Evolutionary conservation across 2,888 invertebrate species (phyloP), one percentile per base, ranked within the genome.

Genomic region (Lydus trimaculatus): DNA sequence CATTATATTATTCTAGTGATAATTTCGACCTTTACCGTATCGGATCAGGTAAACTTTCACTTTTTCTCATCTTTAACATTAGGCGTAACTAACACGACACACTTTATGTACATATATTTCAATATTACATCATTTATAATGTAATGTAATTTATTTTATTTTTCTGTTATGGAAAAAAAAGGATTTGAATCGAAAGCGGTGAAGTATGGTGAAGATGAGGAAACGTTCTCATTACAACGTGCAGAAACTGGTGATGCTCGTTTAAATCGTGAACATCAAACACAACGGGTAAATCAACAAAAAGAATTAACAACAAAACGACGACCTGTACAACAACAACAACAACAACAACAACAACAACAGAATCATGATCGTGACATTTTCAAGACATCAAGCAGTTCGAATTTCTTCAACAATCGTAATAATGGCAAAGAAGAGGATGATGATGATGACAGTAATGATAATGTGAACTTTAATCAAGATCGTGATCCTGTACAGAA

Each of bases 1-100:
- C 94, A 58, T 87, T 94, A 76, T 94, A 92, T 86, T 91, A 91
- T 81, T 90, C 91, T 76, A 94, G 93, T 83, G 94, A 94, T 87
- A 93, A 93, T 87, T 94, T 95, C 81, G 95, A 95, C 88, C 89
- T 95, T 79, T 94, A 94, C 87, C 91, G 92, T 81, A 88, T 93
- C 75, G 93, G 93, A 83, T 92, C 93, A 78, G 92, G 92, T 87
- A 87, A 67, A 28, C 63, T 66, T 72, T 72, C 68, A 68, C 69
- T 67, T 70, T 67, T 60, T 43, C 67, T 67, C 73, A 69, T 69
- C 73, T 71, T 59, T 66, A 43, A 65, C 70, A 60, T 25, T 43
- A 61, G 66, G 69, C 66, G 31, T 31, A 43, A 36, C 48, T 13
- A 63, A 56, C 69, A 66, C 63, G 59, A 58, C 61, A 64, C 60